These are phyloP conservation scores for Tetrao urogallus DNA, from an alignment of 2,113 vertebrate genomes.

Conservation along the genomic window DNA sequence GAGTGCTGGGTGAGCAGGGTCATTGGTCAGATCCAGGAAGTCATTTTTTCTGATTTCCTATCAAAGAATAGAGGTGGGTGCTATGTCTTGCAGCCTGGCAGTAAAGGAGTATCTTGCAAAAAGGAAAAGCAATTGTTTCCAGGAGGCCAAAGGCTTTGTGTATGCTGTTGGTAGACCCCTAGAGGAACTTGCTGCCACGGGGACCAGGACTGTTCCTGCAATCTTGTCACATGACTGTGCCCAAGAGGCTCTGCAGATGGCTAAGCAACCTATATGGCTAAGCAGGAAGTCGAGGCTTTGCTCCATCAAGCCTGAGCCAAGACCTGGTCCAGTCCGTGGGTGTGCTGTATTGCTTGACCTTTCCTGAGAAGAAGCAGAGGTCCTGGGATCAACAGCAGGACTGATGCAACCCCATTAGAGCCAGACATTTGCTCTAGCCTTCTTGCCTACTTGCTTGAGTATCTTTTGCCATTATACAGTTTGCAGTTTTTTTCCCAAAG, in stretches of 20 bases:
- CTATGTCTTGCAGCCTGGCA: background rate
- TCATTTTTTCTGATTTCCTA: background rate
- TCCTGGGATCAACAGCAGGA: background rate
- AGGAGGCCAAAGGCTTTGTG: background rate
- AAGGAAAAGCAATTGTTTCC: background rate
- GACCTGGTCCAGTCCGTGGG: background rate
- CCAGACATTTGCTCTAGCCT: background rate
- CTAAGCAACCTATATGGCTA: background rate
- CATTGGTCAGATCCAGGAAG: background rate
- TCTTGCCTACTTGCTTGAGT: background rate
- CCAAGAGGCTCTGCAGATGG: background rate
- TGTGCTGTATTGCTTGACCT: background rate
- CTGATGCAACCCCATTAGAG: slow-evolving; percentile 25
- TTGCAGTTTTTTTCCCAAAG: slow-evolving; percentile 17
- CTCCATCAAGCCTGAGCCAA: background rate
- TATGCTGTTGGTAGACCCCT: background rate
- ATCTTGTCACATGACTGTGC: background rate
- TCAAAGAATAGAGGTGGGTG: background rate
- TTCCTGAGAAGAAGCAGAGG: background rate
- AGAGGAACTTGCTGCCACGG: background rate
- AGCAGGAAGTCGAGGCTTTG: background rate
- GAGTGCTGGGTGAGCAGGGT: rapidly evolving
- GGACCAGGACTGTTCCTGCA: background rate
- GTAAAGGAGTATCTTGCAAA: background rate
- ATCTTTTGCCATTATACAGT: slow-evolving; percentile 12